These are phyloP conservation scores for Oceanodroma tethys DNA, from an alignment of 2,113 vertebrate species.

Conservation along the genomic window DNA sequence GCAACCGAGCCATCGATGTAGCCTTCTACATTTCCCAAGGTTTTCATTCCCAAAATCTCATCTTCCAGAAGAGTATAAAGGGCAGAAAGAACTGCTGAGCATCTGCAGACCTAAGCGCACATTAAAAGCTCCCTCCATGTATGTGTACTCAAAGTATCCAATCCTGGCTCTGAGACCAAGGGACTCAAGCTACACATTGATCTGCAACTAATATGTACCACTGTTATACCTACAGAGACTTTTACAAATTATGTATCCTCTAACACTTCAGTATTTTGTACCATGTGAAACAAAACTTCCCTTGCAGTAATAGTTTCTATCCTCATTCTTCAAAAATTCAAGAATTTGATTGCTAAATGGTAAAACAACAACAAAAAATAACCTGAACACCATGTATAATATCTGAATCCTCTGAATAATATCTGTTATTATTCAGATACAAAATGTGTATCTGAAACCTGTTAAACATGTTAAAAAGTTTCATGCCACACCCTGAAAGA, in stretches of 20 bases:
- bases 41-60: background rate
- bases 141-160: background rate
- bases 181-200: background rate
- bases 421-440: too few species aligned
- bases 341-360: background rate
- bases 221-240: background rate
- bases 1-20: accelerated
- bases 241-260: background rate
- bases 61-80: background rate
- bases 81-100: background rate
- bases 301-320: background rate
- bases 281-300: background rate
- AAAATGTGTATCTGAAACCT: too few species aligned
- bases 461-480: background rate
- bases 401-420: background rate
- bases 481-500: background rate
- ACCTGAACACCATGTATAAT: background rate
- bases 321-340: background rate
- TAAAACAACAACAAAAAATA: background rate
- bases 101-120: background rate
- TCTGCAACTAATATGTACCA: background rate
- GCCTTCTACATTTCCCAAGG: background rate
- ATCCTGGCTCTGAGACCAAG: background rate
- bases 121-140: background rate
- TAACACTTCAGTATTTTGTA: background rate